phyloP scores from a whole-genome alignment of 2,888 invertebrate species.

The Eulithis testata region DNA sequence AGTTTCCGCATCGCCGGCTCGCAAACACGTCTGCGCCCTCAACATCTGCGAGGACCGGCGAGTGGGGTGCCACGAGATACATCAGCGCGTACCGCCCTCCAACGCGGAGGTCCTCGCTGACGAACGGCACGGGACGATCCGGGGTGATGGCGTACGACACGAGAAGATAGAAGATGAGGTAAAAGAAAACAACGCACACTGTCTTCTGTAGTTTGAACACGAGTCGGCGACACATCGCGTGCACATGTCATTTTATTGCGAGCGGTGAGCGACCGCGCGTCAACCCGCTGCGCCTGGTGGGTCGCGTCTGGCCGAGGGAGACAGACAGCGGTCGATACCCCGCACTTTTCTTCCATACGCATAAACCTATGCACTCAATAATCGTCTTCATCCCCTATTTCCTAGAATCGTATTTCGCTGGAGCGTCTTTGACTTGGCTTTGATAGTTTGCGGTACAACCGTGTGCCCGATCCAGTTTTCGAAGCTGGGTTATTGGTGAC shows the following conservation, averaged over 20 bases:
- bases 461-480: slow-evolving; percentile 30
- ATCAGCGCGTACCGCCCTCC: slow-evolving; percentile 61
- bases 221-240: slow-evolving; percentile 60
- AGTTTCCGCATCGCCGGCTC: slow-evolving; percentile 53
- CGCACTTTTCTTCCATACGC: slow-evolving; percentile 27
- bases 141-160: slow-evolving; percentile 53
- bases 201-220: slow-evolving; percentile 57
- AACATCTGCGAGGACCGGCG: slow-evolving; percentile 52
- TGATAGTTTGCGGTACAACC: slow-evolving; percentile 15
- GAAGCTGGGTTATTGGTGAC: slow-evolving; percentile 26
- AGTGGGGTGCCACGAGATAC: slow-evolving; percentile 52
- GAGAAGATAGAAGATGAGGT: slow-evolving; percentile 52
- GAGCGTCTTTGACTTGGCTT: slow-evolving; percentile 8
- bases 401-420: slow-evolving; percentile 10
- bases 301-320: slow-evolving; percentile 53
- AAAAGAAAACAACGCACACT: slow-evolving; percentile 52
- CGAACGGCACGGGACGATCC: slow-evolving; percentile 50
- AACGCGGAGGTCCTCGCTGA: slow-evolving; percentile 56
- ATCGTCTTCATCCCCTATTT: background rate
- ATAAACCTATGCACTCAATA: slow-evolving; percentile 5
- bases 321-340: slow-evolving; percentile 61
- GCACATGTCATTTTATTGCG: slow-evolving; percentile 42
- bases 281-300: slow-evolving; percentile 51
- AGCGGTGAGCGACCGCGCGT: slow-evolving; percentile 43
- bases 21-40: slow-evolving; percentile 61